Percentiles rank a stretch among this genome's conserved stretches.
phyloP scores from a whole-genome alignment of 1,140 invertebrate genomes.

The Tetramorium parvispinum region DNA sequence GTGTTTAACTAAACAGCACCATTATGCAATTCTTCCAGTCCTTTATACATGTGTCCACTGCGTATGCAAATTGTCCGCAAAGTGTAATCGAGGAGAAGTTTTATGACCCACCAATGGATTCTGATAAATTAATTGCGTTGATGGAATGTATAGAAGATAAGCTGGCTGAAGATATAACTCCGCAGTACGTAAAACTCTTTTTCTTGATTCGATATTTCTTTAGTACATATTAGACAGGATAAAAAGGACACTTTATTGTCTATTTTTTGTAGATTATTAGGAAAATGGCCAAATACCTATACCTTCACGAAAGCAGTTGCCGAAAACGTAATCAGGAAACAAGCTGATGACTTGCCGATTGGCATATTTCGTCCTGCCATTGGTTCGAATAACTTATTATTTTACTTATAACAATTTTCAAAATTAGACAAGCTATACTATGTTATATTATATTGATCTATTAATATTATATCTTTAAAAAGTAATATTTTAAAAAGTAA shows the following conservation, averaged over 20 bases:
- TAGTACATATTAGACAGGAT: too few species aligned
- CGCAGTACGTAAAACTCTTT: constrained; percentile 84
- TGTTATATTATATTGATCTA: too few species aligned
- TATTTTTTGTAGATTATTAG: constrained; percentile 83
- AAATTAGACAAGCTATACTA: not conserved
- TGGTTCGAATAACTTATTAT: constrained; percentile 82
- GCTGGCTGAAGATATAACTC: constrained; percentile 88
- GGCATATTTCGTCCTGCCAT: constrained; percentile 93
- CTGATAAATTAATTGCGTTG: constrained; percentile 88
- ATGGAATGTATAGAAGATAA: constrained; percentile 89
- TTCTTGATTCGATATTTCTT: not conserved
- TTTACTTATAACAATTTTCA: not conserved
- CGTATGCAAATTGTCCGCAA: constrained; percentile 87
- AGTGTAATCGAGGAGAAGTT: constrained; percentile 87
- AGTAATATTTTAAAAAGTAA: not conserved
- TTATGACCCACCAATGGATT: constrained; percentile 86
- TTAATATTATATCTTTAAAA: too few species aligned
- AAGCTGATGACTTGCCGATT: constrained; percentile 87
- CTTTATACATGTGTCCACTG: constrained; percentile 89
- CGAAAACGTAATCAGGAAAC: constrained; percentile 87
- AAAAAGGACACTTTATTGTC: not conserved
- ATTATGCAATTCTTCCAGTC: constrained; percentile 81
- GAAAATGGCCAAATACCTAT: constrained; percentile 90
- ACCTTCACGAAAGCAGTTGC: constrained; percentile 91
- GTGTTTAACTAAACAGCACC: not conserved